phyloP scores from a whole-genome alignment of 2,888 invertebrate genomes.

The Notodonta ziczac region DNA sequence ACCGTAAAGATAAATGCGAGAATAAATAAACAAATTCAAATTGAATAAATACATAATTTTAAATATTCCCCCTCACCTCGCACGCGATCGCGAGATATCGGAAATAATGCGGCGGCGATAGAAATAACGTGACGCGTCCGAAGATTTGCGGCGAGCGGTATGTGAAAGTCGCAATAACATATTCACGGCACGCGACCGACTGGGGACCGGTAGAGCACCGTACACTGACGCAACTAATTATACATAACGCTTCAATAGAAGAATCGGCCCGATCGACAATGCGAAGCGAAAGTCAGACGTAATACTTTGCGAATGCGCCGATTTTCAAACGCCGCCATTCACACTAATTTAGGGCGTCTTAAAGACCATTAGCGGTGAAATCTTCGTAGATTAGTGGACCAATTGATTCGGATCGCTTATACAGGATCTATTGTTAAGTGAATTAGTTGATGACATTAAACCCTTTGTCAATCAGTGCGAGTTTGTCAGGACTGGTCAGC shows the following conservation, averaged over 20 bases:
- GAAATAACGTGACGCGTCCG: constrained; percentile 26
- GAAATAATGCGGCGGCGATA: background rate
- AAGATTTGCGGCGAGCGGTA: constrained; percentile 60
- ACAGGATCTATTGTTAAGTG: no score
- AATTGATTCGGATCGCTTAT: background rate
- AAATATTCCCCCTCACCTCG: constrained; percentile 1
- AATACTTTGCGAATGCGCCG: constrained; percentile 46
- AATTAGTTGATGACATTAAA: no score
- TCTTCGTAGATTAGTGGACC: constrained; percentile 6
- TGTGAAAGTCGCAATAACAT: constrained; percentile 77
- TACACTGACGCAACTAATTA: constrained; percentile 80
- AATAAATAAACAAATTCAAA: background rate
- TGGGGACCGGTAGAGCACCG: constrained; percentile 62
- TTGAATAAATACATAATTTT: constrained; percentile 4
- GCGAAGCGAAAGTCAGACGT: constrained; percentile 69
- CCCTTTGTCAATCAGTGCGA: no score
- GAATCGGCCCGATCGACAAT: constrained; percentile 52
- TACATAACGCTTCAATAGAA: constrained; percentile 67
- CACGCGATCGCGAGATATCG: constrained; percentile 1
- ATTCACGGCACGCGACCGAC: constrained; percentile 71
- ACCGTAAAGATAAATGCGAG: no score
- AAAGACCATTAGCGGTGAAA: constrained; percentile 16
- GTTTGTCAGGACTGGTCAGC: no score
- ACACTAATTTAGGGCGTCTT: constrained; percentile 5
- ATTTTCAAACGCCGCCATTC: constrained; percentile 16